phyloP scores from a whole-genome alignment of 2,797 vertebrate genomes.

The Microtus agrestis region DNA sequence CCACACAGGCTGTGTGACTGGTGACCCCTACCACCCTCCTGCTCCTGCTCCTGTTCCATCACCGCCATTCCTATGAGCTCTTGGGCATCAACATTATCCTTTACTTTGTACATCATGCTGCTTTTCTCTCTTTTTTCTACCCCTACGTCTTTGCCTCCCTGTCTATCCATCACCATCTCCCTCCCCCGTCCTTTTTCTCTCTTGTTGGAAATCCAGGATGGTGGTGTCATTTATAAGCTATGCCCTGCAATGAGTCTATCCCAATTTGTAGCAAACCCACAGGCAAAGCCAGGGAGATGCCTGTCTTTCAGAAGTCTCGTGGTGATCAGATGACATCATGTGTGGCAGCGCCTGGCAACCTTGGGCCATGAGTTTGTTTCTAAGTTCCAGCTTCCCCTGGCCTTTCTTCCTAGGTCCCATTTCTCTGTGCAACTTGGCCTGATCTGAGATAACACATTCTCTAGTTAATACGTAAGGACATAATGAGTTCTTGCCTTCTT shows the following conservation, averaged over 20 bases:
- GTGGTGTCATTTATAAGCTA: background rate
- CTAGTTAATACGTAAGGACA: background rate
- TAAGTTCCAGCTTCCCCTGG: background rate
- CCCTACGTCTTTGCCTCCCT: background rate
- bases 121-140: background rate
- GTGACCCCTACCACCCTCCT: background rate
- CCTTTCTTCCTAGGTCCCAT: background rate
- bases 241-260: background rate
- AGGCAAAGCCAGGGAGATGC: background rate
- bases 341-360: background rate
- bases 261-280: background rate
- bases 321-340: background rate
- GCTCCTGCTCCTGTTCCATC: rapidly evolving
- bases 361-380: background rate
- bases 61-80: background rate
- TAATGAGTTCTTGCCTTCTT: background rate
- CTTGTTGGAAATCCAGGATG: no score
- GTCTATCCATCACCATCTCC: background rate
- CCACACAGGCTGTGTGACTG: background rate
- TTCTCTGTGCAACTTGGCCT: background rate
- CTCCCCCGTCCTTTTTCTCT: rapidly evolving
- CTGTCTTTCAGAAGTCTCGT: background rate
- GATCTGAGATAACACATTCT: background rate
- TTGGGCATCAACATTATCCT: background rate
- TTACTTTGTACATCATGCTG: background rate